Conservation (phyloP, 2,113 vertebrate genomes). For the Chaetodon trifascialis region DNA sequence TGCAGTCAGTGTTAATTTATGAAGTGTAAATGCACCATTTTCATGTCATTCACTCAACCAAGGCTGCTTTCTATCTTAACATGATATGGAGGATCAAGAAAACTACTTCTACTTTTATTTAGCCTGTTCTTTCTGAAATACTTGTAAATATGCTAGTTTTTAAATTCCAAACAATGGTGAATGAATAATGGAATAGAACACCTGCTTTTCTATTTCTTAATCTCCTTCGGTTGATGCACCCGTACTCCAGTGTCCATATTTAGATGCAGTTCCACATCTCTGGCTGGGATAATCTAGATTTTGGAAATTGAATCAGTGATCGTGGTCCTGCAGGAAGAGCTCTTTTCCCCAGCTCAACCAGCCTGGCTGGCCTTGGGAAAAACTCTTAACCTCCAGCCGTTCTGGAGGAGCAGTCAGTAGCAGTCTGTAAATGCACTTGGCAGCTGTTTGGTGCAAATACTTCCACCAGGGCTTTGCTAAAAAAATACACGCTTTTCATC, state of each 20-base stretch:
- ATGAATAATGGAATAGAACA: not conserved
- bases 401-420: slow-evolving; percentile 3
- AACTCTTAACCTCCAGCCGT: slow-evolving; percentile 53
- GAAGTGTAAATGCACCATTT: too few relatives aligned
- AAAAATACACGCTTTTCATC: slow-evolving; percentile 13
- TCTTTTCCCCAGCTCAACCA: not conserved
- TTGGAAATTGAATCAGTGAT: not conserved
- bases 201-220: not conserved
- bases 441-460: slow-evolving; percentile 15
- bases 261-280: not conserved
- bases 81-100: too few relatives aligned
- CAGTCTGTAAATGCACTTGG: slow-evolving; percentile 35
- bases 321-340: not conserved
- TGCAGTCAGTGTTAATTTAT: not conserved
- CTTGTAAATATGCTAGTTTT: not conserved
- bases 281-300: not conserved
- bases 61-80: too few relatives aligned
- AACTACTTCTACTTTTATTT: not conserved
- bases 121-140: not conserved
- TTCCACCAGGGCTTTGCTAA: slow-evolving; percentile 17
- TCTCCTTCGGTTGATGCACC: not conserved
- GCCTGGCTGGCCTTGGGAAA: slow-evolving; percentile 29
- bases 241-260: not conserved
- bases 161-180: too few relatives aligned
- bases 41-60: too few relatives aligned